These are phyloP conservation scores for Ranitomeya imitator DNA, from an alignment of 2,113 vertebrate genomes.

Conservation along the genomic window DNA sequence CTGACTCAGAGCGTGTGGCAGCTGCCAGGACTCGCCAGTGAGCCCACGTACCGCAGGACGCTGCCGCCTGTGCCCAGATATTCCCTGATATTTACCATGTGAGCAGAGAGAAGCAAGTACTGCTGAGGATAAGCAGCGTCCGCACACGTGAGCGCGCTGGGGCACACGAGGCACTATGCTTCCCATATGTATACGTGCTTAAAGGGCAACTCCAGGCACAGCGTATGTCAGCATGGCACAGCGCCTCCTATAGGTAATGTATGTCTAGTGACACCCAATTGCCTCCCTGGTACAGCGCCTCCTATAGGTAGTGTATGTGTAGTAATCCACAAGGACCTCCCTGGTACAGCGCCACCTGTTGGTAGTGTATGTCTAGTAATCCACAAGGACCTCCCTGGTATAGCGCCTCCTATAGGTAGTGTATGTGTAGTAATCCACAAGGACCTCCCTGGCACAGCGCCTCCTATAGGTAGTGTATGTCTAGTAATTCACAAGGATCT, in stretches of 20 bases:
- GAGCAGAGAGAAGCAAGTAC: neutral
- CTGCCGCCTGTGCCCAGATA: neutral
- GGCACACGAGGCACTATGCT: neutral
- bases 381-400: neutral
- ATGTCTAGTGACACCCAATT: neutral
- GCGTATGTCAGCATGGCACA: neutral
- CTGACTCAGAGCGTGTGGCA: slow-evolving; percentile 2
- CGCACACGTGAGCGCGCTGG: neutral
- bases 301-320: neutral
- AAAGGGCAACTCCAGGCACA: too few relatives aligned
- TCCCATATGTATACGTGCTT: too few relatives aligned
- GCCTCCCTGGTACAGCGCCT: neutral
- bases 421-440: neutral
- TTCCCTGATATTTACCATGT: neutral
- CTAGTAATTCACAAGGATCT: neutral
- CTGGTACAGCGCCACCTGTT: neutral
- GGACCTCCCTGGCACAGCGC: too few relatives aligned
- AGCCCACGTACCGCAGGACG: neutral
- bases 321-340: neutral
- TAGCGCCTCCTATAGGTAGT: neutral
- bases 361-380: neutral
- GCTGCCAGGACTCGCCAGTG: neutral
- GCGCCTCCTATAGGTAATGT: neutral
- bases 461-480: too few relatives aligned
- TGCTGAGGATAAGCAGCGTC: neutral